These are phyloP conservation scores for Eleginops maclovinus DNA, from an alignment of 2,113 vertebrate species.

Conservation along the genomic window DNA sequence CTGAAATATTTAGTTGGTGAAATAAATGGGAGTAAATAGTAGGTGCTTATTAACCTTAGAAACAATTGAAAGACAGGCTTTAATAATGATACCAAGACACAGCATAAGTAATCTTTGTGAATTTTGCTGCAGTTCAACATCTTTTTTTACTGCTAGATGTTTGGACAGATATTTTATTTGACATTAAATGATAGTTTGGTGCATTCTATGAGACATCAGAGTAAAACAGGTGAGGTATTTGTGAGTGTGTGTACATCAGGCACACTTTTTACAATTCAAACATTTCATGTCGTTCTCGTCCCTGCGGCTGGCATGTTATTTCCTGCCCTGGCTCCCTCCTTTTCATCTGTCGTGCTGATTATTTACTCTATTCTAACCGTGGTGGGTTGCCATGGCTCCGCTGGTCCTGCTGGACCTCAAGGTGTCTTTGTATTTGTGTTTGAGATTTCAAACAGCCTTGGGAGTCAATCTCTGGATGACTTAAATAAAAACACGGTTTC, in stretches of 20 bases:
- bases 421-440: slow-evolving; percentile 28
- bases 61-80: too few relatives aligned
- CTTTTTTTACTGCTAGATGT: too few relatives aligned
- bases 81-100: too few relatives aligned
- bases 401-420: not conserved
- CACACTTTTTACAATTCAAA: not conserved
- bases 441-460: not conserved
- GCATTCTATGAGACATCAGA: not conserved
- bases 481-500: not conserved
- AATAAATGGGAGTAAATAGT: too few relatives aligned
- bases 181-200: not conserved
- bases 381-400: slow-evolving; percentile 34
- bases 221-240: not conserved
- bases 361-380: slow-evolving; percentile 17
- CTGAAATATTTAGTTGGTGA: too few relatives aligned
- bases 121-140: too few relatives aligned
- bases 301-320: slow-evolving; percentile 11
- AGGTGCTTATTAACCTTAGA: too few relatives aligned
- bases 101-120: too few relatives aligned
- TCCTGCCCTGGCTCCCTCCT: slow-evolving; percentile 2
- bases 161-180: not conserved
- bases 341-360: slow-evolving; percentile 29
- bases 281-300: not conserved
- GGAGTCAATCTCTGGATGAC: not conserved
- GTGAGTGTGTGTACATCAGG: not conserved